phyloP scores from a whole-genome alignment of 2,888 invertebrate genomes.

The Seladonia tumulorum region DNA sequence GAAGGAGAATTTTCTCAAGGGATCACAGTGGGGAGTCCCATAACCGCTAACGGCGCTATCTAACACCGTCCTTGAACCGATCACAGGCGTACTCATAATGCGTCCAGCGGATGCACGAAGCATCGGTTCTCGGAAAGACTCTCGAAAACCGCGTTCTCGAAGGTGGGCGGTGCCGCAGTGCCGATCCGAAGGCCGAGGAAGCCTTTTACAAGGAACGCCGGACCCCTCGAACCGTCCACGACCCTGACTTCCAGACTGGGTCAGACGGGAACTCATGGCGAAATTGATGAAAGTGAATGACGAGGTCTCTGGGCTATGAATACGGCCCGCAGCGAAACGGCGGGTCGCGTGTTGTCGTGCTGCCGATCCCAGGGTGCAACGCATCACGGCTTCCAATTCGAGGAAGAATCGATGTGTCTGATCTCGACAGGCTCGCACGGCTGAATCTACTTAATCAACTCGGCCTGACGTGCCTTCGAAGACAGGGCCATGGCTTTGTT shows the following conservation, averaged over 20 bases:
- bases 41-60: not conserved
- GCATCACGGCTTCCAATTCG: not conserved
- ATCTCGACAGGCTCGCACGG: not conserved
- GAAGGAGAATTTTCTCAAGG: not conserved
- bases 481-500: not conserved
- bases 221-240: constrained; percentile 46
- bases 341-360: constrained; percentile 11
- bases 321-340: not conserved
- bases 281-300: constrained; percentile 35
- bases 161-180: constrained; percentile 63
- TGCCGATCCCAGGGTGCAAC: not conserved
- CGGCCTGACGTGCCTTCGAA: not conserved
- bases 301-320: not conserved
- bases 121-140: constrained; percentile 70
- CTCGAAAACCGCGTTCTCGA: constrained; percentile 67
- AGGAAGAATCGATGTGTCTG: constrained; percentile 4
- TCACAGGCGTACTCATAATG: constrained; percentile 40
- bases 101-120: constrained; percentile 51
- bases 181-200: constrained; percentile 59
- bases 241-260: constrained; percentile 57
- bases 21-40: not conserved
- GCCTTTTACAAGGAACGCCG: constrained; percentile 60
- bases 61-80: not conserved
- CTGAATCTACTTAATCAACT: constrained; percentile 4
- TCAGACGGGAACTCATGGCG: constrained; percentile 52